Evolutionary conservation across 2,888 invertebrate genomes (phyloP), one percentile per base, ranked within the genome.

Genomic region (Cordilura impudica): DNA sequence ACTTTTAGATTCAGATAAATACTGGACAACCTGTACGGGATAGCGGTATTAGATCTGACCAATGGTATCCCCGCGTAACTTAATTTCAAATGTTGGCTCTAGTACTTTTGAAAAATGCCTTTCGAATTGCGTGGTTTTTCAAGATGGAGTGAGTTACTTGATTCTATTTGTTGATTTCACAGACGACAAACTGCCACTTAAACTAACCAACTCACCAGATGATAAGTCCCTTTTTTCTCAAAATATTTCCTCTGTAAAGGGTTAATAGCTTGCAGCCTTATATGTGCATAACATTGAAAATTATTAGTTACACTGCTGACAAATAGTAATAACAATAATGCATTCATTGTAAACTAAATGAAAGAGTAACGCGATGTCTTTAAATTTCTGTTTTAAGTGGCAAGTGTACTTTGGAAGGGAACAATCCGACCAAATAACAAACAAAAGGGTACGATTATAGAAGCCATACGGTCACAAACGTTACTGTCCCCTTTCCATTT

Each of bases 291-390:
- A 70, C 70, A 56, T 43, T 70, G 54, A 69, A 75, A 56, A 69
- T 51, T 70, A 18, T 76, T 65, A 63, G 75, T 70, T 70, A 51
- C 49, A 63, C 56, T 61, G 69, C 61, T 76, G 75, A 70, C 63
- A 76, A 76, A 76, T 63, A 23, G 67, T 51, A 56, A 69, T 69
- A 73, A 72, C 10, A 31, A 39, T 45, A 61, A 61, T 45, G 73
- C n/a, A n/a, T n/a, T 63, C 73, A 73, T 78, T 73, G 61, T 73
- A 72, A 78, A 78, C 66, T 61, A 67, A 72, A 78, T 67, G 54
- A 63, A 54, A 72, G 23, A 67, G n/a, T 69, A 70, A 76, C 54
- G 39, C 69, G 49, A 58, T 56, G 63, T 76, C 75, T 65, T 70
- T 29, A 65, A 76, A 43, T 43, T 35, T 63, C 49, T 67, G 2